A percentile compares a stretch with the other conserved stretches of the same genome.
Conservation (phyloP, 2,113 vertebrate genomes). For the Redunca redunca region DNA sequence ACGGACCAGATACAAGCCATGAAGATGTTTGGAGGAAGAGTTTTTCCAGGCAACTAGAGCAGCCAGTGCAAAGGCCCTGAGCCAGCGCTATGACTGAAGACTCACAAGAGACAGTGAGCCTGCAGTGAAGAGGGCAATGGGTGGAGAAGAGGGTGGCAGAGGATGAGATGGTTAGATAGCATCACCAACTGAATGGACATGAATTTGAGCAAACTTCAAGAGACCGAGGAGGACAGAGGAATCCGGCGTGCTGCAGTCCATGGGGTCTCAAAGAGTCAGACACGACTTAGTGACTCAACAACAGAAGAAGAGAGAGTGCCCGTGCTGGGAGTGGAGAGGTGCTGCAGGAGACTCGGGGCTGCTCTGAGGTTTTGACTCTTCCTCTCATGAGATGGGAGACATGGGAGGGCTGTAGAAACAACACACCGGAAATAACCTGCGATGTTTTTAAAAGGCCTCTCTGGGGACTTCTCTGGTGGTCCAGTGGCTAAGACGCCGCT, state of each 20-base stretch:
- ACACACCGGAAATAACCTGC: too few species aligned
- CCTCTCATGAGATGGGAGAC: neutral
- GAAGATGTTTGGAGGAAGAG: neutral
- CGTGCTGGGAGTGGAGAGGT: rapidly evolving
- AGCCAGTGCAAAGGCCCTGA: neutral
- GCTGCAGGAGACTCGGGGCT: rapidly evolving
- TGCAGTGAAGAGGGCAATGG: neutral
- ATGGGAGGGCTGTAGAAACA: rapidly evolving
- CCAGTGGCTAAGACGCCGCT: neutral
- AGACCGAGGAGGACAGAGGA: neutral
- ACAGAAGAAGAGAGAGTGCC: too few species aligned
- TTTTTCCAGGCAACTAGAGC: neutral
- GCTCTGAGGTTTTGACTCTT: neutral
- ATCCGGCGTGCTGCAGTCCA: neutral
- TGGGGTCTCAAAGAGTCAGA: neutral
- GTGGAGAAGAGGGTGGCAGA: neutral
- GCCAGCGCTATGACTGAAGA: neutral
- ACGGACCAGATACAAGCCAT: neutral
- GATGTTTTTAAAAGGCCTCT: neutral
- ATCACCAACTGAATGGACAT: neutral
- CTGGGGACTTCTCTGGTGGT: neutral
- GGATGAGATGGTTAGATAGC: neutral
- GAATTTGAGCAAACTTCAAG: neutral
- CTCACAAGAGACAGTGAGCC: neutral
- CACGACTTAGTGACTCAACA: neutral